phyloP scores from a whole-genome alignment of 2,888 invertebrate species.

The Calephelis perditalis region DNA sequence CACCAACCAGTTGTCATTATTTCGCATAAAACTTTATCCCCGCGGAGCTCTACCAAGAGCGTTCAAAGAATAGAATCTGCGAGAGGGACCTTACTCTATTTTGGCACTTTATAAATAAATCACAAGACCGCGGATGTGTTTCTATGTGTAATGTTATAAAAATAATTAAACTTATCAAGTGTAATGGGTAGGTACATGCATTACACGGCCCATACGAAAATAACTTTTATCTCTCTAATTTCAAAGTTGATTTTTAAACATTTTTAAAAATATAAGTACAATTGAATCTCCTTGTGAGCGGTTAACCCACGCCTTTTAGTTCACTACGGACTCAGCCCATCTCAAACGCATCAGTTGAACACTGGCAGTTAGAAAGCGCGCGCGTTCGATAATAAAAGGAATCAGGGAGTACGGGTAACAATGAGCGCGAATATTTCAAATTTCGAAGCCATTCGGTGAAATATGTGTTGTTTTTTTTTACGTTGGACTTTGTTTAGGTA shows the following conservation, averaged over 20 bases:
- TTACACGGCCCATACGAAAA: conserved; percentile 22
- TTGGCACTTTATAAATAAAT: conserved; percentile 22
- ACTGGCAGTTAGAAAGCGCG: conserved; percentile 46
- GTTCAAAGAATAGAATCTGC: no score
- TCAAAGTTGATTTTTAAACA: conserved; percentile 25
- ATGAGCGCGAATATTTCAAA: conserved; percentile 23
- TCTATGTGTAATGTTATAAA: conserved; percentile 28
- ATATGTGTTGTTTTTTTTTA: conserved; percentile 5
- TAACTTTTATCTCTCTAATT: conserved; percentile 21
- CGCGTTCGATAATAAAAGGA: conserved; percentile 51
- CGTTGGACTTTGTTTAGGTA: conserved; percentile 3
- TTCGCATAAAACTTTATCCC: no score
- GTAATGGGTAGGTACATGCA: conserved; percentile 38
- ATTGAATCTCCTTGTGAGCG: conserved; percentile 38
- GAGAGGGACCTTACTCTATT: conserved; percentile 8
- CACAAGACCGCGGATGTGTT: conserved; percentile 14
- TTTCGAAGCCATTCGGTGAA: conserved; percentile 17
- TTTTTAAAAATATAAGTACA: conserved; percentile 29
- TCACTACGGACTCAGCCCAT: conserved; percentile 48
- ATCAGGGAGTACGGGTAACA: conserved; percentile 31
- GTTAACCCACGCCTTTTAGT: conserved; percentile 57
- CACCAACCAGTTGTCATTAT: no score
- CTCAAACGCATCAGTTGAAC: conserved; percentile 53
- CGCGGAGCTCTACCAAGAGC: no score
- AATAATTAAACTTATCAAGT: conserved; percentile 34